These are phyloP conservation scores for Willisornis vidua DNA, from an alignment of 2,113 vertebrate genomes.

Conservation along the genomic window DNA sequence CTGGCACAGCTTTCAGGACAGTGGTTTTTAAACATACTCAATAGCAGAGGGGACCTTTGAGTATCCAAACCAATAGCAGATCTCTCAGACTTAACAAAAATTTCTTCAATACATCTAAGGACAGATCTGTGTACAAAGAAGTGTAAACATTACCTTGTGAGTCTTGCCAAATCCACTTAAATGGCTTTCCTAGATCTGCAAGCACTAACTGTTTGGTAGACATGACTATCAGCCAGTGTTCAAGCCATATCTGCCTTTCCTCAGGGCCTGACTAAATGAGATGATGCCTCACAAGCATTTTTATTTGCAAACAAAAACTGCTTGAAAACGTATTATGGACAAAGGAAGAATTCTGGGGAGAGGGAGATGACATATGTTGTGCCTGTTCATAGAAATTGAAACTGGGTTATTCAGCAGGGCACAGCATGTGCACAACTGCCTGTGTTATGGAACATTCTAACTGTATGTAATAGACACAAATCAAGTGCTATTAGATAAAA, in stretches of 20 bases:
- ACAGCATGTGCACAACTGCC: neutral
- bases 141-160: neutral
- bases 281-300: slow-evolving; percentile 14
- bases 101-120: neutral
- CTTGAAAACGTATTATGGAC: slow-evolving; percentile 7
- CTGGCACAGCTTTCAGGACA: neutral
- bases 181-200: slow-evolving; percentile 7
- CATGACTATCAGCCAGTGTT: neutral
- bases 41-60: neutral
- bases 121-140: neutral
- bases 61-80: neutral
- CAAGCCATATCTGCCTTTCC: neutral
- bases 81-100: neutral
- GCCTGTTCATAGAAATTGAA: neutral
- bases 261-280: slow-evolving; percentile 27
- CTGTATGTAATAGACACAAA: neutral
- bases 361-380: neutral
- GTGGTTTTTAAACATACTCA: neutral
- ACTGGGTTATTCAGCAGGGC: neutral
- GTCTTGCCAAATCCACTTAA: neutral
- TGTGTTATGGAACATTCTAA: neutral
- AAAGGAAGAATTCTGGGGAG: neutral
- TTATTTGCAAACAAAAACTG: slow-evolving; percentile 50
- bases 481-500: neutral
- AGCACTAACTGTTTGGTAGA: slow-evolving; percentile 42